Evolutionary conservation across 1,140 invertebrate genomes (phyloP).

Genomic region (Wiebesia pumilae): DNA sequence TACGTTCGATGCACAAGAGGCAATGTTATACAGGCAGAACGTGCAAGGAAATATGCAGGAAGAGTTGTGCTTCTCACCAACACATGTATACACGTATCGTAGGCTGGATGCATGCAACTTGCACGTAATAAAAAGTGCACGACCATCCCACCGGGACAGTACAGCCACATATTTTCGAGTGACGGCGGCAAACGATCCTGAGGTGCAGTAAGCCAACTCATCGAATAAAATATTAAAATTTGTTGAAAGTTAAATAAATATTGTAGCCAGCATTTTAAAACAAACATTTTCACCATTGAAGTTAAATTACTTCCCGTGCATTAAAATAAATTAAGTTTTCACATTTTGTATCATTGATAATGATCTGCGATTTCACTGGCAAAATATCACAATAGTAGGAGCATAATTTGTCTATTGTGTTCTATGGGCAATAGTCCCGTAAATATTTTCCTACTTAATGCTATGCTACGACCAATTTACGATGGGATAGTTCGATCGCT

Average conservation of each 20-base stretch:
- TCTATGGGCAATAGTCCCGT: too few relatives aligned
- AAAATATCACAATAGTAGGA: too few relatives aligned
- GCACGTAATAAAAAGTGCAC: constrained; percentile 65
- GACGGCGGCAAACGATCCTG: constrained; percentile 13
- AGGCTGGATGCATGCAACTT: constrained; percentile 60
- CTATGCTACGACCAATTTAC: too few relatives aligned
- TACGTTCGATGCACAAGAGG: not conserved
- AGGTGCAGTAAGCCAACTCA: not conserved
- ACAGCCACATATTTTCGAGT: constrained; percentile 48
- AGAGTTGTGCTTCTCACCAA: constrained; percentile 36
- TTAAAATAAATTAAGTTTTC: not conserved
- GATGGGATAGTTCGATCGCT: too few relatives aligned
- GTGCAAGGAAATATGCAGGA: constrained; percentile 64
- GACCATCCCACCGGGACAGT: constrained; percentile 29
- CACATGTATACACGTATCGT: constrained; percentile 32
- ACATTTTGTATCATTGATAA: too few relatives aligned
- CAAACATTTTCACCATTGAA: not conserved
- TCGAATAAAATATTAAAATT: constrained; percentile 7
- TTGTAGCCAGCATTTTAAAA: not conserved
- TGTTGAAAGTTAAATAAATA: not conserved
- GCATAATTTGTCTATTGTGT: too few relatives aligned
- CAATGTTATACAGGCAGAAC: constrained; percentile 51
- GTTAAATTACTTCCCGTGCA: not conserved
- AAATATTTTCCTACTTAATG: too few relatives aligned
- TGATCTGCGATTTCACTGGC: too few relatives aligned